Percentiles rank a stretch among this genome's conserved stretches.
phyloP scores from a whole-genome alignment of 2,113 vertebrate species.

The Podarcis muralis region DNA sequence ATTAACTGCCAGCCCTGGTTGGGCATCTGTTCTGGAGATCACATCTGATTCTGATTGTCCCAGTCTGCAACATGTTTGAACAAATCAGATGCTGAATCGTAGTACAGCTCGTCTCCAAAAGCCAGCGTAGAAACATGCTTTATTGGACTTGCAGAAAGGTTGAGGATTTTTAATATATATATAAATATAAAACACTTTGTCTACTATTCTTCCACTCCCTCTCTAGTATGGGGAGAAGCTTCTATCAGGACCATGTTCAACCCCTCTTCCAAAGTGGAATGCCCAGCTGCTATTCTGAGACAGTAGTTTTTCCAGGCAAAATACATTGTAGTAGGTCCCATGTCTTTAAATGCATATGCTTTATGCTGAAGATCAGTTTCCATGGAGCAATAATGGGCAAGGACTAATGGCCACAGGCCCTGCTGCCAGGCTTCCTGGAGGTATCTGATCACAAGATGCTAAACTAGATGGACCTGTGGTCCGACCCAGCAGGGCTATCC shows the following conservation, averaged over 20 bases:
- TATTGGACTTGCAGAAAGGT: slow-evolving; percentile 34
- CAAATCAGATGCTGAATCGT: slow-evolving; percentile 42
- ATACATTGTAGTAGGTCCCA: not conserved
- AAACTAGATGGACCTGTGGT: not conserved
- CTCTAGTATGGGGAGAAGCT: not conserved
- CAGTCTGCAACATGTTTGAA: slow-evolving; percentile 54
- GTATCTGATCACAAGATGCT: not conserved
- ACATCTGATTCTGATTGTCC: slow-evolving; percentile 64
- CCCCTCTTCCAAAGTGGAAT: not conserved
- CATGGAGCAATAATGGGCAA: not conserved
- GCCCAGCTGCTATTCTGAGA: not conserved
- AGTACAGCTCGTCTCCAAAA: slow-evolving; percentile 44
- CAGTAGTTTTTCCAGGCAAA: not conserved
- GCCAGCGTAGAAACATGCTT: slow-evolving; percentile 4
- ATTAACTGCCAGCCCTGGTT: slow-evolving; percentile 78
- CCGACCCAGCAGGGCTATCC: not conserved
- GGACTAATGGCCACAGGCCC: no score
- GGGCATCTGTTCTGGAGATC: slow-evolving; percentile 76
- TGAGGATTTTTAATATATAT: slow-evolving; percentile 5
- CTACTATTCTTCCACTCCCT: not conserved
- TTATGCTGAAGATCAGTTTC: not conserved
- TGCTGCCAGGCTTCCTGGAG: not conserved
- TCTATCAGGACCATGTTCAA: not conserved
- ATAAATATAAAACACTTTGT: not conserved
- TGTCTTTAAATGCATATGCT: no score